Evolutionary conservation across 1,140 invertebrate genomes (phyloP).

Genomic region (Drosophila rufa): DNA sequence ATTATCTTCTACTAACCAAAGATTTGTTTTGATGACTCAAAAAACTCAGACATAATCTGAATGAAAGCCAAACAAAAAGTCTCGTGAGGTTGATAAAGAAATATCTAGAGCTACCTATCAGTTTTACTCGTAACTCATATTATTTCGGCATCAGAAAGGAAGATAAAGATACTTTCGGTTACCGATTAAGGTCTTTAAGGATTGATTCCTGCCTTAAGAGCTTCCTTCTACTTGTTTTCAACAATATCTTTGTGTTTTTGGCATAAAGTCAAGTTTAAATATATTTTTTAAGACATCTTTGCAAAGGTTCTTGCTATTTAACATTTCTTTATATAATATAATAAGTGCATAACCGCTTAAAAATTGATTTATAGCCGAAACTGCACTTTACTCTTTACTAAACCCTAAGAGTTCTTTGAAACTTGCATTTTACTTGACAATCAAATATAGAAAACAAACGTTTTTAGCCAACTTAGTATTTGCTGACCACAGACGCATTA

Average conservation of each 20-base stretch:
- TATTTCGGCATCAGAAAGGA: neutral
- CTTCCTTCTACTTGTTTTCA: too few relatives aligned
- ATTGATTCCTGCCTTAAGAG: too few relatives aligned
- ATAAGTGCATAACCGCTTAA: neutral
- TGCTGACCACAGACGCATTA: slow-evolving; percentile 37
- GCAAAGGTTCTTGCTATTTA: too few relatives aligned
- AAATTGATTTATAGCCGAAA: neutral
- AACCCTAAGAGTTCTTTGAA: neutral
- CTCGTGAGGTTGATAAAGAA: slow-evolving; percentile 34
- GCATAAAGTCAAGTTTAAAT: too few relatives aligned
- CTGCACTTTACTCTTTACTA: neutral
- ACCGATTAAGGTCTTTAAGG: too few relatives aligned
- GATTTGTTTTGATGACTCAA: slow-evolving; percentile 56
- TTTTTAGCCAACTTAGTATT: slow-evolving; percentile 32
- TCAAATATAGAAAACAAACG: slow-evolving; percentile 14
- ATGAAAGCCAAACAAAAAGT: slow-evolving; percentile 18
- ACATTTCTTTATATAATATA: too few relatives aligned
- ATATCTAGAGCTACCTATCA: neutral
- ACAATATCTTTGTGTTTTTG: too few relatives aligned
- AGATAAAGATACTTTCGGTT: neutral
- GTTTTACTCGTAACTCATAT: neutral
- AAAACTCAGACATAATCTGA: slow-evolving; percentile 15
- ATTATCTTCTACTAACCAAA: slow-evolving; percentile 13
- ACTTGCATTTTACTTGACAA: neutral
- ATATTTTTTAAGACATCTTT: too few relatives aligned